A percentile compares a stretch with the other conserved stretches of the same genome.
These are phyloP conservation scores for Pristis pectinata DNA, from an alignment of 2,797 vertebrate species.

Conservation along the genomic window DNA sequence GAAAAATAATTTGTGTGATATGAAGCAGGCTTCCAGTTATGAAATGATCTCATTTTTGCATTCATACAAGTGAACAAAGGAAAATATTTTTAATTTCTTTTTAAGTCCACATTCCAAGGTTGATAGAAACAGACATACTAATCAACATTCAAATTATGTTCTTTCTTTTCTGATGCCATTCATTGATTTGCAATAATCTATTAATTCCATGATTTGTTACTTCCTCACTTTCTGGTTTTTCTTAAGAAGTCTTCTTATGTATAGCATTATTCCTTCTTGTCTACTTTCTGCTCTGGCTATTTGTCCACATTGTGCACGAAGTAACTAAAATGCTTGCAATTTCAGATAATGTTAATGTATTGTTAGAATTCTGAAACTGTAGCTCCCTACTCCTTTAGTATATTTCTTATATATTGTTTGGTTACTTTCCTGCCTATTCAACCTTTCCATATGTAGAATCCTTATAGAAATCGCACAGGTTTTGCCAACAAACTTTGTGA, in stretches of 20 bases:
- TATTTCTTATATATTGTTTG: neutral
- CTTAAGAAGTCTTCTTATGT: neutral
- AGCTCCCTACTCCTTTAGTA: neutral
- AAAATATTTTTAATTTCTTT: neutral
- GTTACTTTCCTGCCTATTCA: neutral
- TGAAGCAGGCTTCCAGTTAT: neutral
- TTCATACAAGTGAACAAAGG: neutral
- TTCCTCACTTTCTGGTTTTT: neutral
- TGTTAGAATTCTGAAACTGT: neutral
- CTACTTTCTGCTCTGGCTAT: neutral
- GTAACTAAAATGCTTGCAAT: neutral
- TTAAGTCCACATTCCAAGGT: neutral
- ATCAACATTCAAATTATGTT: neutral
- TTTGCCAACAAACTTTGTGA: neutral
- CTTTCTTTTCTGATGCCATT: neutral
- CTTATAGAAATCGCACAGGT: neutral
- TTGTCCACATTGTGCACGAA: neutral
- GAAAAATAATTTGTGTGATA: neutral
- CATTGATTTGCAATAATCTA: neutral
- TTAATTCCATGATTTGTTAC: neutral
- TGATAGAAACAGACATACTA: neutral
- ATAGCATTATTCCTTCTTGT: neutral
- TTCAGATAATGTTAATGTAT: neutral
- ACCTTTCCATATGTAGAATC: neutral
- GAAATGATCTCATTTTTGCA: neutral